These are phyloP conservation scores for Pseudomyrmex sp. DNA, from an alignment of 1,140 invertebrate genomes.

Conservation along the genomic window DNA sequence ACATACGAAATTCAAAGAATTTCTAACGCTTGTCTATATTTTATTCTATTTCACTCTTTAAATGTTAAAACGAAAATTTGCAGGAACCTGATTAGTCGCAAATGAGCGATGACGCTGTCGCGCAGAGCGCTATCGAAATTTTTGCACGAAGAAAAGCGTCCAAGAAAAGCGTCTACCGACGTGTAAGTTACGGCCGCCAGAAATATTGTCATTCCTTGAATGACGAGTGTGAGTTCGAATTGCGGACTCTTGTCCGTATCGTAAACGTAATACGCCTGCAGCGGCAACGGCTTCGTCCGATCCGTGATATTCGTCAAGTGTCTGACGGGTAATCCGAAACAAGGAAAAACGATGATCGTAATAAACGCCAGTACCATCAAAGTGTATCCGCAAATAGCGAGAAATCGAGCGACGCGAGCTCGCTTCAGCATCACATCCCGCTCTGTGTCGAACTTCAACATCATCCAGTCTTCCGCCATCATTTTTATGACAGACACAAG, in stretches of 20 bases:
- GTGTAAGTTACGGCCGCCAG: background rate
- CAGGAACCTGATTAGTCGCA: conserved; percentile 34
- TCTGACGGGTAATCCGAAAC: conserved; percentile 1
- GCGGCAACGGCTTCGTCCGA: background rate
- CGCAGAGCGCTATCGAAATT: conserved; percentile 6
- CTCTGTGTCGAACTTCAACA: background rate
- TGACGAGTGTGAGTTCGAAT: conserved; percentile 16
- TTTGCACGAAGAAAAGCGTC: background rate
- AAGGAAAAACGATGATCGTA: background rate
- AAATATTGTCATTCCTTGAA: background rate
- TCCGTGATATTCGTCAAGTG: background rate
- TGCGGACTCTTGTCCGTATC: conserved; percentile 40
- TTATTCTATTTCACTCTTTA: background rate
- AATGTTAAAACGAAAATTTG: background rate
- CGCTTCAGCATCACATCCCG: conserved; percentile 20
- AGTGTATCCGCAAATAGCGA: background rate
- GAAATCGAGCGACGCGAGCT: background rate
- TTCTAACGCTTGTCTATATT: background rate
- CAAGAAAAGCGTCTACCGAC: conserved; percentile 21
- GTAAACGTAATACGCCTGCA: conserved; percentile 5
- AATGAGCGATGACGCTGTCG: background rate
- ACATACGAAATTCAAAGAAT: background rate
- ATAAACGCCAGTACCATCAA: background rate
- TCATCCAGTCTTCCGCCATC: conserved; percentile 58
- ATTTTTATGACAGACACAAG: conserved; percentile 25